Evolutionary conservation across 2,888 invertebrate genomes (phyloP).

Genomic region (Mellilla xanthometata): DNA sequence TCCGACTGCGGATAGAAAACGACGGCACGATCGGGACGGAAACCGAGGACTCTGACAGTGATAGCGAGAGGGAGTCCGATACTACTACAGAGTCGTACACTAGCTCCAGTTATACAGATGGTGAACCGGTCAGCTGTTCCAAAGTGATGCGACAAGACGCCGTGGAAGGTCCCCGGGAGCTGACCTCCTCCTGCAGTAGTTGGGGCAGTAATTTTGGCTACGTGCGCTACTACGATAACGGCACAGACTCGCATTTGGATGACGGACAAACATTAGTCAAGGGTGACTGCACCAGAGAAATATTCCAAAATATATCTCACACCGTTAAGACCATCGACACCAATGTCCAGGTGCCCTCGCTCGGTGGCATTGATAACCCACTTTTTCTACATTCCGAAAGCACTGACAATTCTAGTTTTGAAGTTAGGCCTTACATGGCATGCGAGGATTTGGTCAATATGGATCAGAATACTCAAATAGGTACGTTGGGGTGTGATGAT

Average conservation of each 20-base stretch:
- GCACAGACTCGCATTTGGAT: conserved; percentile 64
- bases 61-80: conserved; percentile 68
- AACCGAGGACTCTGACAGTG: conserved; percentile 68
- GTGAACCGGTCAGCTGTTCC: conserved; percentile 47
- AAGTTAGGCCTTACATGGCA: conserved; percentile 81
- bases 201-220: conserved; percentile 85
- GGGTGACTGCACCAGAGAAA: conserved; percentile 68
- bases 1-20: conserved; percentile 65
- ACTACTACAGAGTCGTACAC: conserved; percentile 68
- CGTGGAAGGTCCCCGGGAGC: conserved; percentile 68
- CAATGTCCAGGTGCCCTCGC: conserved; percentile 24
- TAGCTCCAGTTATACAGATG: conserved; percentile 63
- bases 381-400: conserved; percentile 83
- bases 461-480: conserved; percentile 82
- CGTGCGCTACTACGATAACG: conserved; percentile 84
- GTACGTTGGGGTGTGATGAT: conserved; percentile 56
- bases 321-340: conserved; percentile 31
- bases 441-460: conserved; percentile 87
- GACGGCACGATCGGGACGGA: conserved; percentile 71
- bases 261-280: conserved; percentile 40
- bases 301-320: conserved; percentile 53
- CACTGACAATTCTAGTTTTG: conserved; percentile 83
- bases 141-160: conserved; percentile 84
- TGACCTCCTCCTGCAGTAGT: conserved; percentile 77
- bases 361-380: conserved; percentile 22